Conservation (phyloP, 2,888 invertebrate genomes). For the Leptogaster cylindrica region DNA sequence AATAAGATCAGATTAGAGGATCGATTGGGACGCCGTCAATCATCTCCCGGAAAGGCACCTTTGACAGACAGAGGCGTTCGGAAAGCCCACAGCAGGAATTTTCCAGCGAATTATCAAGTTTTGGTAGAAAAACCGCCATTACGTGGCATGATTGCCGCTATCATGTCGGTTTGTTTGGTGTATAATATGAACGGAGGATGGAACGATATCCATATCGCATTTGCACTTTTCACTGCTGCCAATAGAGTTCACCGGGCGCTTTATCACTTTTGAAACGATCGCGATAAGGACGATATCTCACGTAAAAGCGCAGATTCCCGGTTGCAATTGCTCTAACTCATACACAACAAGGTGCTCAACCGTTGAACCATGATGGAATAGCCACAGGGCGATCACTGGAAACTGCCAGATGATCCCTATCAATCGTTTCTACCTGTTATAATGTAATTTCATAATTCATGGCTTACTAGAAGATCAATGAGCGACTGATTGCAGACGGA, state of each 20-base stretch:
- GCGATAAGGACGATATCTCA: constrained; percentile 18
- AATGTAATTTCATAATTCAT: constrained; percentile 39
- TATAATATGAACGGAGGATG: not conserved
- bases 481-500: constrained; percentile 18
- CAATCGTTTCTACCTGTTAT: constrained; percentile 37
- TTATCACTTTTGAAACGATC: not conserved
- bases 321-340: not conserved
- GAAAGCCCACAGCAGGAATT: too few species aligned
- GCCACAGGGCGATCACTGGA: constrained; percentile 33
- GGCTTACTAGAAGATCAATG: constrained; percentile 17
- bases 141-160: constrained; percentile 5
- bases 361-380: constrained; percentile 33
- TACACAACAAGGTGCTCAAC: constrained; percentile 22
- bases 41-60: too few species aligned
- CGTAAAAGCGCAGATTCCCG: constrained; percentile 13
- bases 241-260: not conserved
- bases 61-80: too few species aligned
- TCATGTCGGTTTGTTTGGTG: constrained; percentile 23
- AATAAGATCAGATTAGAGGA: too few species aligned
- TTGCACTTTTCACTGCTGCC: constrained; percentile 8
- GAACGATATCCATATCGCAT: constrained; percentile 15
- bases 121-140: not conserved
- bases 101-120: constrained; percentile 17
- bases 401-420: constrained; percentile 33
- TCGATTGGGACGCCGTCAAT: too few species aligned